Percentiles rank a stretch among this genome's conserved stretches.
Conservation (phyloP, 30 jellyfish, hydroid and myxozoan species). For the Sanderia malayensis region DNA sequence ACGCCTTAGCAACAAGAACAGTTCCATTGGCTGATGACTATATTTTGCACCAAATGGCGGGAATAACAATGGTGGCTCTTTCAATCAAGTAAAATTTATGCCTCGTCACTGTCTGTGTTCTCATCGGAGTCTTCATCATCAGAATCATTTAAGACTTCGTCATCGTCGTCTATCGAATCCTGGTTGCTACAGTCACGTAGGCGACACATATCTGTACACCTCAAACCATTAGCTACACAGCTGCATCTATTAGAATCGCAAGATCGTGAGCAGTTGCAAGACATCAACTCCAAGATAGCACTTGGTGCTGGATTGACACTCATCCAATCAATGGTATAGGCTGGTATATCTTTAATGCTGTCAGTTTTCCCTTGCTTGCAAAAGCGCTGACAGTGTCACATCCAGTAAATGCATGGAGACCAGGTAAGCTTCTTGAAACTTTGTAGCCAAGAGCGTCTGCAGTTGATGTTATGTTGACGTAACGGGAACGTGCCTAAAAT, state of each 20-base stretch:
- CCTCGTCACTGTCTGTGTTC: slow-evolving; percentile 19
- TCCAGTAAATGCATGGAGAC: slow-evolving; percentile 21
- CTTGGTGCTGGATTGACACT: neutral
- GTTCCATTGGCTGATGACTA: no score
- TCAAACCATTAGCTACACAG: slow-evolving; percentile 27
- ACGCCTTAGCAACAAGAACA: no score
- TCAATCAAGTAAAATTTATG: neutral
- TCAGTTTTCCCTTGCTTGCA: slow-evolving; percentile 8
- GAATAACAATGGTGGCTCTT: no score
- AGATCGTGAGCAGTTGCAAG: slow-evolving; percentile 7
- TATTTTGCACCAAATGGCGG: no score
- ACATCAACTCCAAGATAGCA: slow-evolving; percentile 7
- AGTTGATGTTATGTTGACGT: slow-evolving; percentile 22
- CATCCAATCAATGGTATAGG: neutral
- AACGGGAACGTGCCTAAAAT: slow-evolving; percentile 31
- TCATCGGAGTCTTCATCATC: slow-evolving; percentile 27
- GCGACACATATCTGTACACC: slow-evolving; percentile 28
- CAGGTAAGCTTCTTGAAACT: slow-evolving; percentile 26
- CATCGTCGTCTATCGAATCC: neutral
- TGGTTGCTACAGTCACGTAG: slow-evolving; percentile 7
- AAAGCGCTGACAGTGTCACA: slow-evolving; percentile 25
- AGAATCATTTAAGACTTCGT: neutral
- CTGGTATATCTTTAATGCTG: slow-evolving; percentile 7
- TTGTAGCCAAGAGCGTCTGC: slow-evolving; percentile 26
- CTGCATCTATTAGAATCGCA: slow-evolving; percentile 5